Evolutionary conservation across 1,140 invertebrate genomes (phyloP).

Genomic region (Trachymyrmex cornetzi): DNA sequence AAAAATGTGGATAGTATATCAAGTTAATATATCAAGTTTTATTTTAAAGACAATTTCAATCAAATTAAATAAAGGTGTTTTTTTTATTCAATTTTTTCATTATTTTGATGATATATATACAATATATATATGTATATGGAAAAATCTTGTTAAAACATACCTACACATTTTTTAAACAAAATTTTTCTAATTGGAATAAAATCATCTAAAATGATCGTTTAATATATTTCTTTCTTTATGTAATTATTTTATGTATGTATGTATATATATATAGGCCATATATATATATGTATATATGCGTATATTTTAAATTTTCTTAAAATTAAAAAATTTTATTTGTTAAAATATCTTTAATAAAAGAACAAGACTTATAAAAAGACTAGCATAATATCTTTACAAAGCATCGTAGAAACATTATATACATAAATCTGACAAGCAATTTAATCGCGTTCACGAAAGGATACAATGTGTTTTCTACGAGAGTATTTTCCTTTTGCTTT

Average conservation of each 20-base stretch:
- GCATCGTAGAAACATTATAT: background rate
- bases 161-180: background rate
- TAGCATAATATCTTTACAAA: background rate
- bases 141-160: background rate
- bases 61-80: background rate
- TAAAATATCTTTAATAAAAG: conserved; percentile 6
- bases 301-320: background rate
- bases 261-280: too few relatives aligned
- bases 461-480: conserved; percentile 1
- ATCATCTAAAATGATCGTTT: background rate
- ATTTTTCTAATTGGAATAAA: background rate
- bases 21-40: background rate
- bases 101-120: too few relatives aligned
- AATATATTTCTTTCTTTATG: background rate
- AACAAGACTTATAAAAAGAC: background rate
- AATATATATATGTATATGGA: background rate
- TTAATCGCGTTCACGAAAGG: conserved; percentile 18
- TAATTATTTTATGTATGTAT: background rate
- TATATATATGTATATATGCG: background rate
- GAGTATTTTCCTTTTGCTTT: conserved; percentile 35
- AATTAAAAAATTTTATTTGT: background rate
- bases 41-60: background rate
- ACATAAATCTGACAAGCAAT: conserved; percentile 24
- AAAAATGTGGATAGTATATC: background rate
- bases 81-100: too few relatives aligned